phyloP scores from a whole-genome alignment of 2,797 vertebrate species.

The Scomberomorus guttatus region DNA sequence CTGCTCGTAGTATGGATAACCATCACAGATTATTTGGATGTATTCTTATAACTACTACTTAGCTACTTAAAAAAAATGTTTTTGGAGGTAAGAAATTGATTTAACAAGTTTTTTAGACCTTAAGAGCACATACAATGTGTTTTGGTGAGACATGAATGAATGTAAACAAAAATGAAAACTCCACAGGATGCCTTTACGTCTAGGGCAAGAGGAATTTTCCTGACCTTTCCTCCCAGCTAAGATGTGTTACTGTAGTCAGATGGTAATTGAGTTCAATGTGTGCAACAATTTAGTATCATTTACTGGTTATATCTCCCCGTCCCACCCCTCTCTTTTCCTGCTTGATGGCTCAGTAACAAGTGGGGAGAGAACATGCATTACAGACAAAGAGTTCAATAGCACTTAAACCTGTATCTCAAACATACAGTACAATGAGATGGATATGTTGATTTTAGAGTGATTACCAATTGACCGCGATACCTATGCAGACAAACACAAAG shows the following conservation, averaged over 20 bases:
- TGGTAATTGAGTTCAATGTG: constrained; percentile 1
- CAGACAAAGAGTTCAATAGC: constrained; percentile 8
- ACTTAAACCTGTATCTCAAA: constrained; percentile 1
- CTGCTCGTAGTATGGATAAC: not conserved
- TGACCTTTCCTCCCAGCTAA: not conserved
- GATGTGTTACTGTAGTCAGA: not conserved
- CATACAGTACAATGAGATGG: not conserved
- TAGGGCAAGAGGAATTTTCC: no score
- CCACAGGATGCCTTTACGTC: no score
- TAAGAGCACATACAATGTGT: no score
- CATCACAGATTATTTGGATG: not conserved
- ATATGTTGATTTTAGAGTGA: not conserved
- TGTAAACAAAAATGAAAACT: no score
- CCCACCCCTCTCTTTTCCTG: not conserved
- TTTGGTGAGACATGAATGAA: no score
- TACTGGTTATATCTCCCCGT: not conserved
- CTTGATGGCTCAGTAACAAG: constrained; percentile 5
- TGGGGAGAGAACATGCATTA: not conserved
- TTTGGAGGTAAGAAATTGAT: no score
- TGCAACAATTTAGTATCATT: constrained; percentile 2
- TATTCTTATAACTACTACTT: not conserved
- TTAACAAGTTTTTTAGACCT: no score
- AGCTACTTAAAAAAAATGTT: not conserved
- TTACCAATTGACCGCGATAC: not conserved
- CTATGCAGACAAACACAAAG: not conserved